phyloP scores from a whole-genome alignment of 2,888 invertebrate species.

The Osedax fenrisi region DNA sequence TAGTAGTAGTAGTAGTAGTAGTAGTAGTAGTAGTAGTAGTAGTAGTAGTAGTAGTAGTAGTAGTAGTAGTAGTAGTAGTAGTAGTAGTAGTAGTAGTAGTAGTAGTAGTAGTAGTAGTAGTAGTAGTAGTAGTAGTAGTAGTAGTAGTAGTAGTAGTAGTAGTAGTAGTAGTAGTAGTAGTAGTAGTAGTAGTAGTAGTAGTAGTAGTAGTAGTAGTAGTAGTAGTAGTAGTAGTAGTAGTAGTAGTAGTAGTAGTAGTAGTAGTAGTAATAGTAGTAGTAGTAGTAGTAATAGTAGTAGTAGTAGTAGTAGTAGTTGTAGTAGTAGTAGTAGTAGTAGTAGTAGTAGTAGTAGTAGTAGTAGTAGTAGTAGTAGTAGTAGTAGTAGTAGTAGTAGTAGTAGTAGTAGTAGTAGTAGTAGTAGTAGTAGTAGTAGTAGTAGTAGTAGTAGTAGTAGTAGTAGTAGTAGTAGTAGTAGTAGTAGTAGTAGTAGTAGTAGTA shows the following conservation, averaged over 20 bases:
- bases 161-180: conserved; percentile 21
- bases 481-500: neutral
- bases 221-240: neutral
- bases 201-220: conserved; percentile 22
- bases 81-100: neutral
- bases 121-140: conserved; percentile 10
- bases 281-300: neutral
- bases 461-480: conserved; percentile 14
- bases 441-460: conserved; percentile 15
- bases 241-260: conserved; percentile 18
- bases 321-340: conserved; percentile 21
- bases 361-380: conserved; percentile 22
- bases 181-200: neutral
- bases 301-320: neutral
- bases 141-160: neutral
- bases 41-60: neutral
- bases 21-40: conserved; percentile 22
- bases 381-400: neutral
- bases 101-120: conserved; percentile 13
- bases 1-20: neutral
- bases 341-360: neutral
- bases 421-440: neutral
- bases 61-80: conserved; percentile 18
- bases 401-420: conserved; percentile 18
- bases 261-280: conserved; percentile 6